Evolutionary conservation across 1,140 invertebrate species (phyloP).

Genomic region (Sipha flava): DNA sequence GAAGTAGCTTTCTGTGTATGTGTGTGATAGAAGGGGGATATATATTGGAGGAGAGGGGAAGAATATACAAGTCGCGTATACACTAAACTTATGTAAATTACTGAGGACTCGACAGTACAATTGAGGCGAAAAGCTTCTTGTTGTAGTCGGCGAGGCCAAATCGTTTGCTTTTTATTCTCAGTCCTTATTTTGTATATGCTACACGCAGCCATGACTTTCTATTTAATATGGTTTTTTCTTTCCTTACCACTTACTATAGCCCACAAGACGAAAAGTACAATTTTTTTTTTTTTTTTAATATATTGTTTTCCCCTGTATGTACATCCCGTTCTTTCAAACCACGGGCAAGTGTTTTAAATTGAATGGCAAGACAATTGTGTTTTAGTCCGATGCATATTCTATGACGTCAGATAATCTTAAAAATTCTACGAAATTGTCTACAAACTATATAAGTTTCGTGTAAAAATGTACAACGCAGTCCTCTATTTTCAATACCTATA

Average conservation of each 20-base stretch:
- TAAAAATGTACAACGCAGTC: too few species aligned
- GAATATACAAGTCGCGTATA: neutral
- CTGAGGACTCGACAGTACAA: neutral
- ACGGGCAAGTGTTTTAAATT: neutral
- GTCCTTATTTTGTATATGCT: neutral
- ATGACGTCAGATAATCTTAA: neutral
- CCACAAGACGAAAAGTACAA: neutral
- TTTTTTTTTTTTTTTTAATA: neutral
- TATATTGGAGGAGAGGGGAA: neutral
- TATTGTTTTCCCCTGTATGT: neutral
- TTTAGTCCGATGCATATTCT: neutral
- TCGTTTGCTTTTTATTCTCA: conserved; percentile 1
- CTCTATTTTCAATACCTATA: too few species aligned
- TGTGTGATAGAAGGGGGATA: too few species aligned
- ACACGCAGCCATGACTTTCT: neutral
- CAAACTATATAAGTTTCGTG: too few species aligned
- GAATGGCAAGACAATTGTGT: neutral
- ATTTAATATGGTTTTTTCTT: neutral
- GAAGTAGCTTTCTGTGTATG: too few species aligned
- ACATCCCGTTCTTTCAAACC: neutral
- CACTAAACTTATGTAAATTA: conserved; percentile 12
- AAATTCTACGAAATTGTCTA: too few species aligned
- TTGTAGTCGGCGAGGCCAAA: neutral
- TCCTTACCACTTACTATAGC: neutral
- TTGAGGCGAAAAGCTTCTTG: neutral